Evolutionary conservation across 2,797 vertebrate species (phyloP), one percentile per base, ranked within the genome.

Genomic region (Chrysocyon brachyurus): DNA sequence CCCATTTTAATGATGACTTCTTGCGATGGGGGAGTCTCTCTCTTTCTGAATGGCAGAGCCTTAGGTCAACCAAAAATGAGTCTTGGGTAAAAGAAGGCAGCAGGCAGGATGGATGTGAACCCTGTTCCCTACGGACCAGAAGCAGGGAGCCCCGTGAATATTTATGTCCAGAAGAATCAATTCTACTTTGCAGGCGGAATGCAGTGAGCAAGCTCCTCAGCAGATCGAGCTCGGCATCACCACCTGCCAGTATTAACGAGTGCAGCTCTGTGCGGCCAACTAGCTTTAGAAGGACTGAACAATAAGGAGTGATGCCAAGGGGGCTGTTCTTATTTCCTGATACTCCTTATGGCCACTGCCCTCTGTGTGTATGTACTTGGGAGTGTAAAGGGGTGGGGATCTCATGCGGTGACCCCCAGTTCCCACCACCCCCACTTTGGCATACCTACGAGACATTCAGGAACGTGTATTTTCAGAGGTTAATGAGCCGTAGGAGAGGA

Each of bases 381-480:
- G 70, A 7, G 26, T 15, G 10, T 46, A 17, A 54, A 64, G 0
- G 26, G 40, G 10, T 2, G 16, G 28, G 7, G 12, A n/a, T 26
- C 5, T 4, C 33, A 61, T 1, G 12, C 10, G 1, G 40, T 14
- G 33, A 14, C 8, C 16, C 4, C 31, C 5, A 1, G 40, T 5
- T n/a, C 10, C 5, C 7, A 7, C 11, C 1, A 1, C 8, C 52
- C 75, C 63, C 0, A 4, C 28, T 19, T 1, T 2, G 7, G 10
- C 15, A 72, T 0, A 36, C 6, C 8, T 5, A 6, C 16, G 22
- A 81, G 46, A 36, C 26, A 1, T 17, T 5, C 0, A 6, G 36
- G 4, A 63, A 54, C 11, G 12, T 4, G 9, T 8, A 4, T 63
- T n/a, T 52, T 31, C 52, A 49, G 40, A 40, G 24, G 6, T 12